Evolutionary conservation across 2,113 vertebrate genomes (phyloP), one percentile per base, ranked within the genome.

Genomic region (Varanus salvator): DNA sequence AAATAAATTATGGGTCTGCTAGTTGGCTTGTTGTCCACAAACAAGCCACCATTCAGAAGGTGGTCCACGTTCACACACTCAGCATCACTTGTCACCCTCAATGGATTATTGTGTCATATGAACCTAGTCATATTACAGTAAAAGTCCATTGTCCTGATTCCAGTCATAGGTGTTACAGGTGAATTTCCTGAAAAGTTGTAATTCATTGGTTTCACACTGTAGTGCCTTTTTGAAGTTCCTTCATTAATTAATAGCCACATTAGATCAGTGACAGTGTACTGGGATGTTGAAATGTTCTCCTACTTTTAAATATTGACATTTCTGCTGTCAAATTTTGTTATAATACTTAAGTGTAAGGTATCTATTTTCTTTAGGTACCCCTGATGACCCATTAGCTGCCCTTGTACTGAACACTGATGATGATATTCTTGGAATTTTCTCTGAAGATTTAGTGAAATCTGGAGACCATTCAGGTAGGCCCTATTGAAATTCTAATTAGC

Each of bases 351-450:
- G 11, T 87, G 76, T 71, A 60, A 84, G 93, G 17, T 48, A 8
- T 93, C 92, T 93, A 5, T 72, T 85, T 85, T 95, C 78, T 93
- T n/a, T 97, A 99, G 98, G 97, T 95, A 92, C 97, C 91, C 94
- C 97, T 0, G 98, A 98, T 0, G 99, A 98, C 85, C 97, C 98
- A 71, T 97, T 99, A 72, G 96, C 98, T 90, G 98, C 99, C 95
- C 97, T 99, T 93, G 98, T 99, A 89, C 97, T 99, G 90, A 98
- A 97, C 93, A 98, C 98, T 38, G 98, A 99, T 19, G 98, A 99
- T 92, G 98, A 99, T 96, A 98, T 99, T 92, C 97, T 99, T 95
- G 98, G 98, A 95, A 99, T 99, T 93, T 98, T 99, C 93, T 98
- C 98, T 68, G 98, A 98, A 93, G 98, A 98, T 95, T 97, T 98